phyloP scores from a whole-genome alignment of 2,888 invertebrate species.

The Miltochrista miniata region DNA sequence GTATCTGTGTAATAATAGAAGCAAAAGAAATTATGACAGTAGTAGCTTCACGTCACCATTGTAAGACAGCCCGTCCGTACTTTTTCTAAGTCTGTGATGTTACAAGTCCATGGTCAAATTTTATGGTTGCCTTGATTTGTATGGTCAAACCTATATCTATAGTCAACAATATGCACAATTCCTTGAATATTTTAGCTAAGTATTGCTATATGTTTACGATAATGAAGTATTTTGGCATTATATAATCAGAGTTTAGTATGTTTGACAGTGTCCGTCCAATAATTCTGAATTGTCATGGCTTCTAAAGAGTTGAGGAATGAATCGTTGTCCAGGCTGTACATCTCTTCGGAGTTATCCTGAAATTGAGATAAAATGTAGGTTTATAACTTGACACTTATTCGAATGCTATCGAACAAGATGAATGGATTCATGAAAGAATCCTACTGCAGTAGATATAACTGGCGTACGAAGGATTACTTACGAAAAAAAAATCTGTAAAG shows the following conservation, averaged over 20 bases:
- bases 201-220: not conserved
- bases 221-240: conserved; percentile 14
- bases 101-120: too few relatives aligned
- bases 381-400: not conserved
- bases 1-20: too few relatives aligned
- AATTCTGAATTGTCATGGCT: conserved; percentile 97
- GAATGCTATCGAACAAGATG: too few relatives aligned
- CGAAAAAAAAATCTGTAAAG: too few relatives aligned
- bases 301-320: conserved; percentile 96
- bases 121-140: too few relatives aligned
- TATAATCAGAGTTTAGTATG: conserved; percentile 90
- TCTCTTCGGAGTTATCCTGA: conserved; percentile 96
- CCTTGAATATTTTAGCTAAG: conserved; percentile 15
- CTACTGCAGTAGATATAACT: too few relatives aligned
- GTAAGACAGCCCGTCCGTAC: too few relatives aligned
- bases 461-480: too few relatives aligned
- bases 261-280: conserved; percentile 96
- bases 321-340: conserved; percentile 97
- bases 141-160: conserved; percentile 2
- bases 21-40: too few relatives aligned
- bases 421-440: too few relatives aligned
- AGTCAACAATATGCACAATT: conserved; percentile 19
- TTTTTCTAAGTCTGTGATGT: too few relatives aligned
- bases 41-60: too few relatives aligned
- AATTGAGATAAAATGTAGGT: conserved; percentile 46